These are phyloP conservation scores for Sesia bembeciformis DNA, from an alignment of 2,888 invertebrate species.

Conservation along the genomic window DNA sequence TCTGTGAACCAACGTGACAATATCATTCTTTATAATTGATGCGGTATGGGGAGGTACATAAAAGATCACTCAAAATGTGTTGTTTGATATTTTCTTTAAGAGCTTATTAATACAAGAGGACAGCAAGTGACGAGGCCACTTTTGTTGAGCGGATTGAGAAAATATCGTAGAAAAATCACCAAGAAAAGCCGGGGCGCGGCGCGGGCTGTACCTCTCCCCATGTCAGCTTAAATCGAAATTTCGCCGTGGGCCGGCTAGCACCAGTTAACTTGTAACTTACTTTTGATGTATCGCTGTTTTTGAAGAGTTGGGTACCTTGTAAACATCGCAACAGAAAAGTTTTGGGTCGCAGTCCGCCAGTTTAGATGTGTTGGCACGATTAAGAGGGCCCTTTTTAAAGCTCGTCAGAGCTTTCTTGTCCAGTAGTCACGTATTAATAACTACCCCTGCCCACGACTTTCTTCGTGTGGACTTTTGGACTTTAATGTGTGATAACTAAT, in stretches of 20 bases:
- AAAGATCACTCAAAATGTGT: too few relatives aligned
- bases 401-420: slow-evolving; percentile 1
- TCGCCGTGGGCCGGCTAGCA: slow-evolving; percentile 38
- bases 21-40: too few relatives aligned
- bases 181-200: slow-evolving; percentile 22
- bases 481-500: too few relatives aligned
- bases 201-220: slow-evolving; percentile 27
- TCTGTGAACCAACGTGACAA: too few relatives aligned
- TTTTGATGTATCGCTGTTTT: slow-evolving; percentile 70
- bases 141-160: slow-evolving; percentile 29
- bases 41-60: too few relatives aligned
- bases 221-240: slow-evolving; percentile 55
- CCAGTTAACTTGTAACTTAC: slow-evolving; percentile 63
- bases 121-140: slow-evolving; percentile 17
- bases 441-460: background rate
- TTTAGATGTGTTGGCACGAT: slow-evolving; percentile 30
- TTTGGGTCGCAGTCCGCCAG: slow-evolving; percentile 39
- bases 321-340: slow-evolving; percentile 52
- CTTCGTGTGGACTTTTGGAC: too few relatives aligned
- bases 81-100: too few relatives aligned
- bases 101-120: background rate
- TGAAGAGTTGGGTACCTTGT: slow-evolving; percentile 52
- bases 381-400: slow-evolving; percentile 17
- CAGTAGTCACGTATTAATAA: slow-evolving; percentile 7
- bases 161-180: slow-evolving; percentile 41